Base-by-base conservation (phyloP, 1,140 invertebrate species). In the Atta texana region DNA sequence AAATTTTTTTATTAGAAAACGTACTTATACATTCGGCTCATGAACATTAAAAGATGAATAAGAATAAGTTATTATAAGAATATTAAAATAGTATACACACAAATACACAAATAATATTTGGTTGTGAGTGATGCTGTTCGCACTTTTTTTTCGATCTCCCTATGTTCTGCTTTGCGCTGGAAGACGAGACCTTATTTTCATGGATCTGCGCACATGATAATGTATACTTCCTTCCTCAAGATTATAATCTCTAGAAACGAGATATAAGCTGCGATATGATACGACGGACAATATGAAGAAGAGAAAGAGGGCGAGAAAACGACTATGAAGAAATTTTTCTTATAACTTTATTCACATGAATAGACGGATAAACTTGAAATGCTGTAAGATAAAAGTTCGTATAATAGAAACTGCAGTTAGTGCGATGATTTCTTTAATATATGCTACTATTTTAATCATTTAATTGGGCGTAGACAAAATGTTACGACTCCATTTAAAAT, bases 131-230 rank as follows among this genome's bases (percentile, higher is more conserved):
- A 21, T n/a, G 34, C 6, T 57, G 34, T n/a, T 61, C 28, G 53
- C 63, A 53, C 4, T 21, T 21, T 69, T 7, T 7, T 76, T 64
- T 31, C 18, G 34, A 14, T 71, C 44, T 66, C 77, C 55, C n/a
- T 59, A 51, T 18, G n/a, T 88, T 49, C 24, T 57, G 53, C 28
- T 81, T 74, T 53, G 21, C 28, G 66, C 12, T 44, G 6, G 18
- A 49, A 78, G 34, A 53, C 34, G 71, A 57, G 71, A 87, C 44
- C 49, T 87, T 89, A 87, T 90, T 89, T 90, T 86, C 85, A 89
- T 24, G 72, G 84, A 86, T 89, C 57, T 44, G 14, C 59, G 77
- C 75, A 28, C 66, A 87, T 39, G 88, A 72, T 78, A 72, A 90
- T 66, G 51, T 64, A 24, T 28, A 34, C 51, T 63, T 39, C 24